phyloP scores from a whole-genome alignment of 2,888 invertebrate genomes.

The Odiellus spinosus region DNA sequence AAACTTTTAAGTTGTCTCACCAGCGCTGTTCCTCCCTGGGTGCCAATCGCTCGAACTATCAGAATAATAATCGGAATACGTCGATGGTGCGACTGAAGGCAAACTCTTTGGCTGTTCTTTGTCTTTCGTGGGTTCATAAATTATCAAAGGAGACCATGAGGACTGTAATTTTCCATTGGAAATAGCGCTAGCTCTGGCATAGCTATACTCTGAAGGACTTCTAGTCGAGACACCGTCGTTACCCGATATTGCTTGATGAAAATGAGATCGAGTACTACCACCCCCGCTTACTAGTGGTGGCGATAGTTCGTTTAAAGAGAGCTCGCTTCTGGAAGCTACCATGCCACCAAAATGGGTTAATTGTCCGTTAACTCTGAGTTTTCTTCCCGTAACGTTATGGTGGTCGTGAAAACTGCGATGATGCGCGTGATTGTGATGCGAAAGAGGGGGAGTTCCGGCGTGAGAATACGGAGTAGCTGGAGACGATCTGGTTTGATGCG shows the following conservation, averaged over 20 bases:
- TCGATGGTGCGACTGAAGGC: constrained; percentile 4
- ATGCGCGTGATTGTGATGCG: not conserved
- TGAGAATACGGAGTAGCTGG: too few relatives aligned
- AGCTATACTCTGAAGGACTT: constrained; percentile 4
- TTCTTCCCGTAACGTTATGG: not conserved
- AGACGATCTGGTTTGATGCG: too few relatives aligned
- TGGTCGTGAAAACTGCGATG: constrained; percentile 15
- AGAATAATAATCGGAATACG: constrained; percentile 18
- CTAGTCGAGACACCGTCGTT: constrained; percentile 6
- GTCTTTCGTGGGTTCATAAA: not conserved
- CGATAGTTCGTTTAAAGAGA: constrained; percentile 13
- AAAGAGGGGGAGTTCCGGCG: too few relatives aligned
- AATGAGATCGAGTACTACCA: constrained; percentile 10
- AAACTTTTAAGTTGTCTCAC: constrained; percentile 16
- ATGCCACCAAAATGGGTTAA: constrained; percentile 16
- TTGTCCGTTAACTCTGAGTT: too few relatives aligned
- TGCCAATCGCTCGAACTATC: constrained; percentile 32
- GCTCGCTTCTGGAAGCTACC: constrained; percentile 15
- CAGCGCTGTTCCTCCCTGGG: constrained; percentile 28
- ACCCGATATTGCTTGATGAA: constrained; percentile 5
- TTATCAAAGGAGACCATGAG: constrained; percentile 7
- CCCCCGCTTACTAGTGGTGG: constrained; percentile 5
- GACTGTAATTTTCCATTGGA: constrained; percentile 2
- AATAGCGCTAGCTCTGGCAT: not conserved
- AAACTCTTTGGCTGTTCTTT: constrained; percentile 6